phyloP scores from a whole-genome alignment of 2,797 vertebrate species.

The Tolypeutes matacus region DNA sequence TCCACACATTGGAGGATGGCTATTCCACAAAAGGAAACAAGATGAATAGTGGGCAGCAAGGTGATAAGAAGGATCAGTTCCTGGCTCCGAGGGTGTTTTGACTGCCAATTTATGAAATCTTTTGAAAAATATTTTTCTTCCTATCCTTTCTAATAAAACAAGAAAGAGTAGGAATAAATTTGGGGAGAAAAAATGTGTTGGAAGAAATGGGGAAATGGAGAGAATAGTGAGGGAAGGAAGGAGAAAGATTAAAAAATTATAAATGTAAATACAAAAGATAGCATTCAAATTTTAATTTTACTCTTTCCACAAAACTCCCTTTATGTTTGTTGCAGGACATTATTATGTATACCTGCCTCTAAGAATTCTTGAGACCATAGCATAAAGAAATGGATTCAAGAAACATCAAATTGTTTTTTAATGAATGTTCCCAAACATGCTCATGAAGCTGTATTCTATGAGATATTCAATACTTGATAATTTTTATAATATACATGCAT shows the following conservation, averaged over 20 bases:
- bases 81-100: not conserved
- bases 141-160: not conserved
- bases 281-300: not conserved
- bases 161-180: not conserved
- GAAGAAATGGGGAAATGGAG: not conserved
- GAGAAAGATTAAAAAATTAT: not conserved
- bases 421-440: not conserved
- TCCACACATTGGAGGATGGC: not conserved
- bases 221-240: not conserved
- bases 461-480: not conserved
- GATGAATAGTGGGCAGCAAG: not conserved
- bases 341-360: not conserved
- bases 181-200: not conserved
- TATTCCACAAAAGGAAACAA: not conserved
- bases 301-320: not conserved
- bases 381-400: not conserved
- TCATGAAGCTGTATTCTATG: not conserved
- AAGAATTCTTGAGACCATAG: not conserved
- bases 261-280: not conserved
- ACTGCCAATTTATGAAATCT: not conserved
- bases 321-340: not conserved
- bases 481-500: not conserved
- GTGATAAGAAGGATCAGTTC: not conserved
- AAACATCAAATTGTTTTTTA: not conserved
- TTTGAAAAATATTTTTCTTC: not conserved